These are phyloP conservation scores for Holotrichia oblita DNA, from an alignment of 1,140 invertebrate species.

Conservation along the genomic window DNA sequence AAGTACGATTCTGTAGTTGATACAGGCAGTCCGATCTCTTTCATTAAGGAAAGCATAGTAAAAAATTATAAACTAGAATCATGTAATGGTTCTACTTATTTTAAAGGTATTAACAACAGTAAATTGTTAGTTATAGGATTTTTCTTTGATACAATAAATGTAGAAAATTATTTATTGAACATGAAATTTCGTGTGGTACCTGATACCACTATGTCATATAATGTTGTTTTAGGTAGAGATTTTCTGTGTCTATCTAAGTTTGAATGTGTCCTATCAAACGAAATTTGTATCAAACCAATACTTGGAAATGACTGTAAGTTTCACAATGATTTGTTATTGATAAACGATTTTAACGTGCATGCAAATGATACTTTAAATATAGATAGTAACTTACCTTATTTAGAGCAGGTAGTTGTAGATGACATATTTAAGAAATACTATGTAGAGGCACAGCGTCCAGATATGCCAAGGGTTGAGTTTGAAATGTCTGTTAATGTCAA, in stretches of 20 bases:
- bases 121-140: conserved; percentile 12
- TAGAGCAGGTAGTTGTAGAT: neutral
- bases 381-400: neutral
- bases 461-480: conserved; percentile 18
- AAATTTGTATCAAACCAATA: conserved; percentile 14
- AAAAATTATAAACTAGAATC: conserved; percentile 17
- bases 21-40: conserved; percentile 33
- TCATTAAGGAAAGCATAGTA: too few relatives aligned
- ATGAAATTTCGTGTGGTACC: conserved; percentile 26
- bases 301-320: conserved; percentile 6
- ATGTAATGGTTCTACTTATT: neutral
- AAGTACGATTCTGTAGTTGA: conserved; percentile 12
- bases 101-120: conserved; percentile 39
- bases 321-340: neutral
- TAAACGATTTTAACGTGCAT: neutral
- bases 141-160: neutral
- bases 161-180: neutral
- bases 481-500: conserved; percentile 30
- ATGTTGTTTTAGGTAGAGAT: conserved; percentile 36
- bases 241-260: conserved; percentile 5
- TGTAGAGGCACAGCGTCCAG: neutral
- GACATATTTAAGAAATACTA: conserved; percentile 5
- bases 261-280: conserved; percentile 5
- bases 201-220: conserved; percentile 30
- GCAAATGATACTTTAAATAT: conserved; percentile 16